phyloP scores from a whole-genome alignment of 2,888 invertebrate species.

The Drosophila fulvimacula region DNA sequence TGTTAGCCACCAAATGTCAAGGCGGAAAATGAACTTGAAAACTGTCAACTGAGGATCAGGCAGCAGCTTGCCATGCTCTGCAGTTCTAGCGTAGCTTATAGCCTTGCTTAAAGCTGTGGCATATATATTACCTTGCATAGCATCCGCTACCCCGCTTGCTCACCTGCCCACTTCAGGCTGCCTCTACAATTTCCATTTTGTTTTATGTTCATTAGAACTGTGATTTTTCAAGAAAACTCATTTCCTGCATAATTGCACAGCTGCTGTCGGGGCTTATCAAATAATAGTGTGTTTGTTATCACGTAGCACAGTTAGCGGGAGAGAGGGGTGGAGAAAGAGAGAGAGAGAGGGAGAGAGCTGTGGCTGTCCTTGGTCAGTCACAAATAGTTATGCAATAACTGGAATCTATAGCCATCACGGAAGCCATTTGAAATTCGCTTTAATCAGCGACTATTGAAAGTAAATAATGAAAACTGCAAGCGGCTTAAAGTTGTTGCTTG shows the following conservation, averaged over 20 bases:
- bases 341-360: neutral
- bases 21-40: neutral
- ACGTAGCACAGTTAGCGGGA: neutral
- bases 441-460: constrained; percentile 61
- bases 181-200: neutral
- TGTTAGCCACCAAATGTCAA: neutral
- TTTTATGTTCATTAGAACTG: neutral
- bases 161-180: neutral
- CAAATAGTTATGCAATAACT: constrained; percentile 50
- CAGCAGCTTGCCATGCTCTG: neutral
- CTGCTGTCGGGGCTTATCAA: neutral
- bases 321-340: neutral
- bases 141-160: neutral
- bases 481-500: constrained; percentile 37
- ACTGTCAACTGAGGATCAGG: neutral
- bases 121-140: neutral
- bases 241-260: constrained; percentile 7
- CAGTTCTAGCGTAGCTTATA: neutral
- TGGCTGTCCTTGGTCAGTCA: constrained; percentile 48
- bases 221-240: neutral
- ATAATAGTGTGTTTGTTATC: constrained; percentile 19
- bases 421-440: constrained; percentile 60
- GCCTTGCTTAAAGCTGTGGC: too few species aligned
- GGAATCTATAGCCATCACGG: constrained; percentile 59
- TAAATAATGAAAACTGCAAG: constrained; percentile 64